Conservation (phyloP, 2,113 vertebrate species). For the Cathartes aura region DNA sequence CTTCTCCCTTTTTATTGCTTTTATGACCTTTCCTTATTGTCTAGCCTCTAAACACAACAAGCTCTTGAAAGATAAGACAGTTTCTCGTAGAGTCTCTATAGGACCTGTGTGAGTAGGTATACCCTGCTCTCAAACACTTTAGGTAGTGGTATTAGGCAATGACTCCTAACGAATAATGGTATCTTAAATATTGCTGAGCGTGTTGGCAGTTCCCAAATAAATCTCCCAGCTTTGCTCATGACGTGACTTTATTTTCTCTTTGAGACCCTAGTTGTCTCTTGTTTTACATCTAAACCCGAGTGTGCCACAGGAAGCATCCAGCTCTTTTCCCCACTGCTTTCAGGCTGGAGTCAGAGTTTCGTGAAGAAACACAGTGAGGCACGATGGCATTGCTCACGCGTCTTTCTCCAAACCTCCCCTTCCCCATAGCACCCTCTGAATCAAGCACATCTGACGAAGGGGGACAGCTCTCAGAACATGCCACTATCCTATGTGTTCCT, state of each 20-base stretch:
- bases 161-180: not conserved
- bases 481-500: not conserved
- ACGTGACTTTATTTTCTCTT: not conserved
- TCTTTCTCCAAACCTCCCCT: not conserved
- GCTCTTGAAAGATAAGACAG: not conserved
- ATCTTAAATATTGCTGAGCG: not conserved
- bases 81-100: not conserved
- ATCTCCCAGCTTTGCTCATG: not conserved
- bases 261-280: not conserved
- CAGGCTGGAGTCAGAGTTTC: not conserved
- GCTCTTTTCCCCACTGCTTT: not conserved
- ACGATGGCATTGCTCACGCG: accelerated
- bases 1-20: not conserved
- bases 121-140: not conserved
- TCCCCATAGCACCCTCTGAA: not conserved
- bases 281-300: not conserved
- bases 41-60: not conserved
- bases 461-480: not conserved
- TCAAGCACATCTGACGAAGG: not conserved
- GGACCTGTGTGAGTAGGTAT: accelerated
- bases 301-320: not conserved
- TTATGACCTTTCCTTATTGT: not conserved
- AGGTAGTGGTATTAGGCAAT: not conserved
- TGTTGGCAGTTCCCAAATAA: not conserved
- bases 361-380: not conserved